These are phyloP conservation scores for Exocentrus adspersus DNA, from an alignment of 2,888 invertebrate species.

Conservation along the genomic window DNA sequence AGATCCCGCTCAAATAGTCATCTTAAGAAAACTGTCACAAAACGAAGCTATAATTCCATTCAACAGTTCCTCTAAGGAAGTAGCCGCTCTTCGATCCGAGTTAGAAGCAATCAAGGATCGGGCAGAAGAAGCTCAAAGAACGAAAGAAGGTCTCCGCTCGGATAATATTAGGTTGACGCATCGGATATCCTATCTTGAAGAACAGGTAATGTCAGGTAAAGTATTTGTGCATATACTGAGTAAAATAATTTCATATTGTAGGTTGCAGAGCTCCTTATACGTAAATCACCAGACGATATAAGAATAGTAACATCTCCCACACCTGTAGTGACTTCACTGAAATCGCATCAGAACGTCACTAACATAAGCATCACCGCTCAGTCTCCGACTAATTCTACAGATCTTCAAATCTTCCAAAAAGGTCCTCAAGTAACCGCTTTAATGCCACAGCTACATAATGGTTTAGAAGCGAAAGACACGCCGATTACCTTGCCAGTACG, in stretches of 20 bases:
- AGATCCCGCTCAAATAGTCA: conserved; percentile 72
- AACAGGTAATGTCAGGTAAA: too few species aligned
- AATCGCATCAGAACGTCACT: conserved; percentile 73
- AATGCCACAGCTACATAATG: conserved; percentile 73
- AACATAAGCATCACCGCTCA: conserved; percentile 77
- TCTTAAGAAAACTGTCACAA: conserved; percentile 64
- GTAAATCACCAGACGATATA: conserved; percentile 56
- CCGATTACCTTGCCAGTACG: conserved; percentile 62
- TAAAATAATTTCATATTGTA: too few species aligned
- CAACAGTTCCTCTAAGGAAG: conserved; percentile 60
- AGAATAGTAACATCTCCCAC: conserved; percentile 53
- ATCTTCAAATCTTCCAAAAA: conserved; percentile 76
- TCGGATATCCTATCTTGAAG: conserved; percentile 89
- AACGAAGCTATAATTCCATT: conserved; percentile 50
- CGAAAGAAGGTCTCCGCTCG: conserved; percentile 73
- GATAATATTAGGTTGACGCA: conserved; percentile 88
- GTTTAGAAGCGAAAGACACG: conserved; percentile 61
- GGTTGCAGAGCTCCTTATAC: conserved; percentile 65
- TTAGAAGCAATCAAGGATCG: conserved; percentile 69
- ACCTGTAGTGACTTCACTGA: conserved; percentile 57
- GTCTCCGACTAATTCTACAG: conserved; percentile 57
- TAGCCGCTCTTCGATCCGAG: conserved; percentile 68
- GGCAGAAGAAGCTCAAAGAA: conserved; percentile 72
- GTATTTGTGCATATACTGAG: too few species aligned
- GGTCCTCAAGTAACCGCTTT: conserved; percentile 83